Base-by-base conservation (phyloP, 2,113 vertebrate genomes). In the Cyphomyrus plagiostoma region DNA sequence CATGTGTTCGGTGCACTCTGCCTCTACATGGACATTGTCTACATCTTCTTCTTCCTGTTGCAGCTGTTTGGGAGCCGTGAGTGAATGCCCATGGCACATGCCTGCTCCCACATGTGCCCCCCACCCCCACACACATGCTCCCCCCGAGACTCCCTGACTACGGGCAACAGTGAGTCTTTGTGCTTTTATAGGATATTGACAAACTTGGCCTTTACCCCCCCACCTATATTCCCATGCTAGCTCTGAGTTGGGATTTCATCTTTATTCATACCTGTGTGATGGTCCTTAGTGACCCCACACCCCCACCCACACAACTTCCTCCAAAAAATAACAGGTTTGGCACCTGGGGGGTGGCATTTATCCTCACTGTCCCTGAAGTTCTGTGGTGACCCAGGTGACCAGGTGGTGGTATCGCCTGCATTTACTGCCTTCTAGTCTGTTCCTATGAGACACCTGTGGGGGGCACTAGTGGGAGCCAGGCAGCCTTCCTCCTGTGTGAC, bases 1-100 rank as follows among this genome's bases (percentile, higher is more conserved):
- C 90, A 94, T 19, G 91, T 94, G 87, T 93, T 93, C 2, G 93
- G 91, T 26, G 93, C 93, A 0, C 90, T 93, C 77, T 92, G 92
- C 85, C 93, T 94, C 84, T 94, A 94, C 90, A 92, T 93, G 90
- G 93, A 94, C 88, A 91, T 94, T 35, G 88, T 94, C 88, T 93
- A 92, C 89, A 93, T 94, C 80, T 94, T 94, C 90, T 90, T 93
- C 80, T 94, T 94, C 88, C 87, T 94, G 62, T 90, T 93, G 13
- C 93, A 93, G 91, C 90, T 94, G 7, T 91, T 93, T 23, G 93
- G 93, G 42, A 92, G 87, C 11, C 93, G 91, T 42, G 92, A 93
- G 88, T 93, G 92, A 93, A 50, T 48, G 58, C 56, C 23, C 21
- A 9, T 58, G 23, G 23, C 23, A n/a, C 56, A 8, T 8, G 19